These are phyloP conservation scores for Microchirus variegatus DNA, from an alignment of 2,797 vertebrate species.

Conservation along the genomic window DNA sequence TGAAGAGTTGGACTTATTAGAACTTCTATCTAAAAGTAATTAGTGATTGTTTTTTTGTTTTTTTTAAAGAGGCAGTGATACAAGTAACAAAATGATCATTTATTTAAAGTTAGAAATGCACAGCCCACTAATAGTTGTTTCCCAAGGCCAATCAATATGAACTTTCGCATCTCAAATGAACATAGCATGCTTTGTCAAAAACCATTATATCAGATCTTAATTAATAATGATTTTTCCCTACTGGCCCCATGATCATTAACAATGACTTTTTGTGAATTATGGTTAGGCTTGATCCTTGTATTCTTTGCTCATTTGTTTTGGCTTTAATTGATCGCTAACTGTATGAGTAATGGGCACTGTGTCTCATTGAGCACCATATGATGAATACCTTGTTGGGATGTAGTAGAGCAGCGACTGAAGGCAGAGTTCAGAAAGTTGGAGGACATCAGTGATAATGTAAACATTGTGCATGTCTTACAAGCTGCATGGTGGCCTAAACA, in stretches of 20 bases:
- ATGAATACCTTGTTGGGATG: constrained; percentile 90
- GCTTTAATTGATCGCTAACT: constrained; percentile 94
- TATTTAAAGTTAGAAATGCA: constrained; percentile 68
- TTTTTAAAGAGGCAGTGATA: constrained; percentile 47
- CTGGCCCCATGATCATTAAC: constrained; percentile 69
- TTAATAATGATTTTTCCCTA: constrained; percentile 78
- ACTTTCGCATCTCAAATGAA: constrained; percentile 59
- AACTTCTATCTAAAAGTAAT: constrained; percentile 31
- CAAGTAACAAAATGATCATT: constrained; percentile 62
- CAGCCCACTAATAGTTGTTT: constrained; percentile 53
- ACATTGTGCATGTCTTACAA: constrained; percentile 70
- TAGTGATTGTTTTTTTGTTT: constrained; percentile 47
- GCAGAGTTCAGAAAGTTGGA: constrained; percentile 85
- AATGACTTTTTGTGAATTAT: constrained; percentile 90
- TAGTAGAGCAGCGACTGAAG: constrained; percentile 78
- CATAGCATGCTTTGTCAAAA: constrained; percentile 72
- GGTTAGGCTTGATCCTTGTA: constrained; percentile 88
- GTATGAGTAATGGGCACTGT: constrained; percentile 90
- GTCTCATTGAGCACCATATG: constrained; percentile 84
- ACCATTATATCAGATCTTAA: constrained; percentile 77
- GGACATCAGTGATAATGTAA: constrained; percentile 83
- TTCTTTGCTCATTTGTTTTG: constrained; percentile 94
- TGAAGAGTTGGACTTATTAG: constrained; percentile 22
- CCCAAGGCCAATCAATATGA: constrained; percentile 67
- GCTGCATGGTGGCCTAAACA: constrained; percentile 65